Base-by-base conservation (phyloP, 2,888 invertebrate genomes). In the Hirtodrosophila duncani region DNA sequence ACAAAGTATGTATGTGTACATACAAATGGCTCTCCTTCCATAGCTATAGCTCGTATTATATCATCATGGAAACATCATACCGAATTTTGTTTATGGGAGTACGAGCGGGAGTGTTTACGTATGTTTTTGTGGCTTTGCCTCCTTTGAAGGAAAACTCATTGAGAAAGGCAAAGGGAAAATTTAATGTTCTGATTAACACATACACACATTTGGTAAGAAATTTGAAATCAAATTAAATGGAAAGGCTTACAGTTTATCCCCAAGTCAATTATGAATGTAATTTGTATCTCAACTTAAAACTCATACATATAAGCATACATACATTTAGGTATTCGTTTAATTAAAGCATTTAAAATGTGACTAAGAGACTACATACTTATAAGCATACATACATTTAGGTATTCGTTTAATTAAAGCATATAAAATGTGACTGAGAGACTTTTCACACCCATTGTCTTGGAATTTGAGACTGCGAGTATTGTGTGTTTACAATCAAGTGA, bases 181-280 rank as follows among this genome's bases (percentile, higher is more conserved):
- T 74, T 70, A 67, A 74, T 70, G 78, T 78, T 74, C 62, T 78
- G 67, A 63, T 52, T 50, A 72, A 61, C 63, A 67, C 34, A 14
- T 60, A 45, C 42, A 41, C 33, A 16, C 37, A 27, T 10, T 16
- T 16, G 18, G 29, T 21, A 18, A 43, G 21, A 27, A 36, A 16
- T 41, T 38, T 44, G 27, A 23, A 3, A 11, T 26, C 49, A 49
- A 51, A 21, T 17, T 37, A 31, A 51, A 51, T 51, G 37, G 49
- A 51, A 51, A 49, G 31, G 50, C 38, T 49, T 33, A 49, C 49
- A 51, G 49, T 49, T 51, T 49, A 31, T 49, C 38, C n/a, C n/a
- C n/a, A n/a, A 49, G 24, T 24, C 49, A 13, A 30, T 24, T 10
- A 13, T 1, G 16, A 9, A 20, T 31, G 48, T 26, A 51, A 51